Evolutionary conservation across 2,797 vertebrate species (phyloP).

Genomic region (Ciconia nigra): DNA sequence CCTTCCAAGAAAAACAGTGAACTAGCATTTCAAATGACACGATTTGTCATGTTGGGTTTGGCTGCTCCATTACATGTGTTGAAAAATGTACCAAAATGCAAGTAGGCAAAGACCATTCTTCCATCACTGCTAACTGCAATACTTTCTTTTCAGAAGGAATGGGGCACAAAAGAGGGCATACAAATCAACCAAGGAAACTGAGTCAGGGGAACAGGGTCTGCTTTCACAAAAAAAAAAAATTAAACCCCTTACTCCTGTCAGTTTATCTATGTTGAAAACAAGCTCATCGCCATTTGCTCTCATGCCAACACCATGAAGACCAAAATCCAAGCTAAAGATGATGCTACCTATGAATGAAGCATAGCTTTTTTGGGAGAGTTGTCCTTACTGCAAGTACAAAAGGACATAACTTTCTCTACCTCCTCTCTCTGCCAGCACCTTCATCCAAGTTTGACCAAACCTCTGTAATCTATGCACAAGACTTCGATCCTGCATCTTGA

Average conservation of each 20-base stretch:
- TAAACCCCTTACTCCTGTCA: background rate
- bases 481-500: background rate
- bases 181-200: background rate
- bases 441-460: background rate
- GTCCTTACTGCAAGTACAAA: background rate
- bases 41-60: background rate
- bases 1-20: conserved; percentile 6
- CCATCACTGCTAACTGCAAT: background rate
- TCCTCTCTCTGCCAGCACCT: background rate
- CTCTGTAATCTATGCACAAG: background rate
- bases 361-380: background rate
- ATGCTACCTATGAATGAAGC: background rate
- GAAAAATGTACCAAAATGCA: background rate
- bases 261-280: background rate
- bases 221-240: background rate
- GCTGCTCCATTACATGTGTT: background rate
- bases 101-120: background rate
- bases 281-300: background rate
- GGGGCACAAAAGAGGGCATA: background rate
- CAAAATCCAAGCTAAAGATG: background rate
- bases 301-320: background rate
- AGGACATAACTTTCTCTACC: background rate
- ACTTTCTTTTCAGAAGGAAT: background rate
- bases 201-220: background rate
- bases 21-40: background rate